Base-by-base conservation (phyloP, 2,888 invertebrate species). In the Andrena camellia region DNA sequence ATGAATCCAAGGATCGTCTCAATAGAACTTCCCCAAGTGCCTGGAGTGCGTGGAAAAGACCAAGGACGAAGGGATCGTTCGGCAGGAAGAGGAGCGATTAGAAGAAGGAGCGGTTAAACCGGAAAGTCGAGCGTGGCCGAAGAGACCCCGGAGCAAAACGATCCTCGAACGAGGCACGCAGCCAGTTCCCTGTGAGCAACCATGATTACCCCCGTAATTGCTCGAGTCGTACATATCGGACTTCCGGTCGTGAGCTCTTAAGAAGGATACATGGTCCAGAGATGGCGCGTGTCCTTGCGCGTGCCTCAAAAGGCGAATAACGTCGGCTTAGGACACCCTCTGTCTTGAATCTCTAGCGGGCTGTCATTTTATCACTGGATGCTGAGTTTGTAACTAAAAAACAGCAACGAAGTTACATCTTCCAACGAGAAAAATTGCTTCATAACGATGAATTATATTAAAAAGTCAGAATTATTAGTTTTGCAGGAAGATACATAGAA, bases 91-190 rank as follows among this genome's bases (percentile, higher is more conserved):
- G 81, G 70, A 84, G 77, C 84, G 88, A 89, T 89, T 86, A 86
- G 88, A 86, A 89, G 86, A 88, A 86, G 85, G 86, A 90, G 91
- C 86, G 88, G 91, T 91, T 90, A 91, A 91, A 90, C 91, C 90
- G 89, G 90, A 91, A 91, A 91, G 88, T 91, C 90, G 90, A 91
- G 90, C 88, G 84, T 78, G 78, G 77, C 70, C 68, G 85, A 83
- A 84, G 82, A 73, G 78, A 86, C 85, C 83, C 67, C 80, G 71
- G n/a, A 85, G 88, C 81, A 82, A 83, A 86, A 83, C 87, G 85
- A 85, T 85, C 83, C 74, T 50, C 29, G 73, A 63, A 72, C 74
- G 67, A 78, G 79, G 75, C 83, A 64, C 75, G 71, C 77, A 84
- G 77, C 76, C 78, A 78, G 79, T 76, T 86, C 83, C 66, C 23